Conservation (phyloP, 2,888 invertebrate species). For the Schizaphis graminum region DNA sequence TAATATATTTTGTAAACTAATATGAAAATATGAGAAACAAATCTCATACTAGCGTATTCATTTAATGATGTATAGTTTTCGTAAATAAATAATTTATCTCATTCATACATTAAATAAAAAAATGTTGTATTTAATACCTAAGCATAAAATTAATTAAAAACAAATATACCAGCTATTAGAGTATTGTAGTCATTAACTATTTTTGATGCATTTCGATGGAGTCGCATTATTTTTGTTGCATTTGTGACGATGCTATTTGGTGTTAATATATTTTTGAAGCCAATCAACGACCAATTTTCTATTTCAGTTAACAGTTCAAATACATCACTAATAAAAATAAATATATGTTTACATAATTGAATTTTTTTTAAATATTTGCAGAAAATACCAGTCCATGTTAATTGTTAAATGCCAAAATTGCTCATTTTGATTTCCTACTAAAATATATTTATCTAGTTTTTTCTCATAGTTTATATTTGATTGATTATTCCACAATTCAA, state of each 20-base stretch:
- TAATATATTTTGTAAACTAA: neutral
- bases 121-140: neutral
- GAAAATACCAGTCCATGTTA: slow-evolving; percentile 43
- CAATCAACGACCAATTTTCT: slow-evolving; percentile 43
- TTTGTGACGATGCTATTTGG: neutral
- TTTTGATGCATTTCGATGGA: slow-evolving; percentile 34
- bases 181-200: slow-evolving; percentile 52
- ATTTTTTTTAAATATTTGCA: neutral
- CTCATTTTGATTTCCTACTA: slow-evolving; percentile 46
- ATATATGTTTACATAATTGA: neutral
- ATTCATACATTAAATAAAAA: neutral
- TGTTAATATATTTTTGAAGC: neutral
- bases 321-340: slow-evolving; percentile 11
- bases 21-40: neutral
- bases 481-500: slow-evolving; percentile 25
- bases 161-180: slow-evolving; percentile 45
- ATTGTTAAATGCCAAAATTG: slow-evolving; percentile 44
- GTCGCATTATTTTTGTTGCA: slow-evolving; percentile 35
- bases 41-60: neutral
- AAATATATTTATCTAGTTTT: slow-evolving; percentile 17
- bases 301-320: slow-evolving; percentile 26
- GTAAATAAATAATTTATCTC: neutral
- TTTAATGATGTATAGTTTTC: neutral
- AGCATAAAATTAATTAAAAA: neutral
- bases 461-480: neutral